Base-by-base conservation (phyloP, 2,797 vertebrate genomes). In the Euthynnus affinis region DNA sequence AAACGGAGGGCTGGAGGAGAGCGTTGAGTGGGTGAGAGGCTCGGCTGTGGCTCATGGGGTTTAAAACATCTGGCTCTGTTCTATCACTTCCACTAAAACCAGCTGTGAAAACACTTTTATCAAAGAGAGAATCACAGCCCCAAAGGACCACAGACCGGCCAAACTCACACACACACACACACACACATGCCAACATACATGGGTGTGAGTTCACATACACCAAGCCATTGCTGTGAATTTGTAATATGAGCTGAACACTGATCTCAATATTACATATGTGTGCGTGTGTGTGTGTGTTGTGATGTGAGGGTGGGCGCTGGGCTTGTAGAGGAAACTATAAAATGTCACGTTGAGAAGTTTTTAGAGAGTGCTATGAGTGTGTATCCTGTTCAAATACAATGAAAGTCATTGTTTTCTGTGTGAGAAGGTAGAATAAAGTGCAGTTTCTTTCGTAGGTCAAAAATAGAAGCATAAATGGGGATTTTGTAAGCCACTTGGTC, bases 91-190 rank as follows among this genome's bases (percentile, higher is more conserved):
- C 64, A 85, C 64, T 66, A 42, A 68, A 83, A 79, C 29, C 91
- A 92, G 91, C 91, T 93, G 91, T 83, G 66, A 88, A 92, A 94
- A 92, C 82, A 89, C 76, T 89, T 85, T 78, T 42, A 84, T 76
- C 83, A 61, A 55, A 64, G 58, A 69, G 72, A 29, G 32, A 82
- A 83, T 53, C 6, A 9, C 0, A 0, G 71, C 40, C 72, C 74
- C 62, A 58, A 27, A 78, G 71, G 57, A 22, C 59, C 51, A 23
- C 17, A 42, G n/a, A 60, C 53, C 6, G 40, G 37, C 25, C 55
- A 18, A 34, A 48, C 71, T 37, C 57, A 40, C 67, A 14, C 25
- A 48, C 44, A 48, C n/a, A n/a, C 57, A 40, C 67, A 14, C 25
- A 48, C 67, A 13, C 71, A 42, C 32, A 66, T 56, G 46, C 64